A percentile compares a stretch with the other conserved stretches of the same genome.
phyloP scores from a whole-genome alignment of 2,797 vertebrate species.

The Brachyrhaphis roseni region DNA sequence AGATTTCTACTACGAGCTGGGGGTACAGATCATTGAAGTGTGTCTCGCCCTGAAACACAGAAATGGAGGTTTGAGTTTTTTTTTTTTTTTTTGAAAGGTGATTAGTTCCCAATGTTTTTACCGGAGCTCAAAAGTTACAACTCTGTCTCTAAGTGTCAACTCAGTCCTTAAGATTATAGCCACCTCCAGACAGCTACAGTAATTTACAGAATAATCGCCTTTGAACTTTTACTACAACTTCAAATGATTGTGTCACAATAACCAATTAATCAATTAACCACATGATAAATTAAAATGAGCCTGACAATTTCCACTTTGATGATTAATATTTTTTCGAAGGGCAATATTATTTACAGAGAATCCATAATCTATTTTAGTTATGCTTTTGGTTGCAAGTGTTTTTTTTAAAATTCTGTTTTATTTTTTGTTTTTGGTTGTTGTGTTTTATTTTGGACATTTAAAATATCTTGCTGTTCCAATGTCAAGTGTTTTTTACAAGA shows the following conservation, averaged over 20 bases:
- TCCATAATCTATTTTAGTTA: too few relatives aligned
- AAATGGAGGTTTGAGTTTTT: conserved; percentile 87
- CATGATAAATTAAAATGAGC: too few relatives aligned
- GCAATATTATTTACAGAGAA: too few relatives aligned
- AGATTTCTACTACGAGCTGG: conserved; percentile 98
- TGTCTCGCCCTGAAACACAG: conserved; percentile 95
- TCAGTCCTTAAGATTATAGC: not conserved
- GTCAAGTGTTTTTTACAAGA: too few relatives aligned
- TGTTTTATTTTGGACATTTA: too few relatives aligned
- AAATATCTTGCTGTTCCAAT: too few relatives aligned
- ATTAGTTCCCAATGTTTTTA: not conserved
- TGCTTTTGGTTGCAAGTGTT: too few relatives aligned
- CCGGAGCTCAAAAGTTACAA: not conserved
- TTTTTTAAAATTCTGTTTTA: too few relatives aligned
- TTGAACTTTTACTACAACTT: not conserved
- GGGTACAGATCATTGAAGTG: conserved; percentile 97
- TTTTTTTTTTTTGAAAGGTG: not conserved
- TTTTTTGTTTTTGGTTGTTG: too few relatives aligned
- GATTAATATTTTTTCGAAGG: too few relatives aligned
- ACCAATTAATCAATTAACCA: too few relatives aligned
- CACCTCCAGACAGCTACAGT: not conserved
- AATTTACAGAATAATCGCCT: not conserved
- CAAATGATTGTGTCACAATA: not conserved
- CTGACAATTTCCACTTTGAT: too few relatives aligned
- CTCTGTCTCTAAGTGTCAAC: not conserved